Conservation (phyloP, 2,888 invertebrate species). For the Eupithecia pulchellata region DNA sequence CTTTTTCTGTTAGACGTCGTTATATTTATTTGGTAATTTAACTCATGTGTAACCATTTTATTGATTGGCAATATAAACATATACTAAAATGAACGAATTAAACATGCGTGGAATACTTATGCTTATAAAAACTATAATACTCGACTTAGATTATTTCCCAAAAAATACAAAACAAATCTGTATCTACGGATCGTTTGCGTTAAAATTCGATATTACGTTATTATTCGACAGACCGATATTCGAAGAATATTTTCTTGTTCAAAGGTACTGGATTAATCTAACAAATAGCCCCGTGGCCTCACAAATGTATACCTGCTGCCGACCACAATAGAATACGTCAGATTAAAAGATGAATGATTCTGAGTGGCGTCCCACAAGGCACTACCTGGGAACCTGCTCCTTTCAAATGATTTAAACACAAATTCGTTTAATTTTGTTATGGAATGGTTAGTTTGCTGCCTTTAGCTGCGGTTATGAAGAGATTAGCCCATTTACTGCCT, state of each 20-base stretch:
- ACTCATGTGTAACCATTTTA: not conserved
- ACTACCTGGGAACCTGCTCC: slow-evolving; percentile 70
- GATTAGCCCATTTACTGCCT: slow-evolving; percentile 7
- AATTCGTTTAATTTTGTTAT: slow-evolving; percentile 31
- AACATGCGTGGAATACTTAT: not conserved
- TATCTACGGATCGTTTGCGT: slow-evolving; percentile 7
- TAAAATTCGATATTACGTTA: slow-evolving; percentile 22
- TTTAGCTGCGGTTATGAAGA: slow-evolving; percentile 10
- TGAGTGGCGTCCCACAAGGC: slow-evolving; percentile 68
- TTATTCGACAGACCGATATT: no score
- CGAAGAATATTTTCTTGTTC: slow-evolving; percentile 19
- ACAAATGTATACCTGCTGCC: slow-evolving; percentile 58
- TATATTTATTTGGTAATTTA: not conserved
- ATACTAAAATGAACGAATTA: not conserved
- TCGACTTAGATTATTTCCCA: not conserved
- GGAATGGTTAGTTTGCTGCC: slow-evolving; percentile 12
- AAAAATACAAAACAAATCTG: not conserved
- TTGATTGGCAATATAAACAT: not conserved
- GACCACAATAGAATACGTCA: slow-evolving; percentile 80
- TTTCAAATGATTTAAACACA: slow-evolving; percentile 34
- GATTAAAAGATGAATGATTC: slow-evolving; percentile 84
- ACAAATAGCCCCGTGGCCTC: slow-evolving; percentile 59
- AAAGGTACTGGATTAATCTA: slow-evolving; percentile 45
- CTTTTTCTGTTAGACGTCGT: not conserved
- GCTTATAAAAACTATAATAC: not conserved